These are phyloP conservation scores for Dynastes tityus DNA, from an alignment of 2,888 invertebrate genomes.

Conservation along the genomic window DNA sequence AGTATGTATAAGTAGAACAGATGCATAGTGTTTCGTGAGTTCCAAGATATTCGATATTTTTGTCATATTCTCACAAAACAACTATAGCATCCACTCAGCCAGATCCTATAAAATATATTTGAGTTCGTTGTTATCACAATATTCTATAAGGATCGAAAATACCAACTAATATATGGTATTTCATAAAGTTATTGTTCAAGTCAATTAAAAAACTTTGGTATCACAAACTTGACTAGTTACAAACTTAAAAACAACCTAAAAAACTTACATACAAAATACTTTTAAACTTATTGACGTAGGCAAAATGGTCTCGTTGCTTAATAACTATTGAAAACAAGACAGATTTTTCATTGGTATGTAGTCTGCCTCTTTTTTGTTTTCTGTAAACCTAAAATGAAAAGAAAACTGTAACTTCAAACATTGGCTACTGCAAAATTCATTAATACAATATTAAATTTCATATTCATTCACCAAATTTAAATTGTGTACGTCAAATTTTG, in stretches of 20 bases:
- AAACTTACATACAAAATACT: conserved; percentile 15
- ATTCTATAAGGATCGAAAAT: conserved; percentile 56
- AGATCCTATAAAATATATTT: conserved; percentile 57
- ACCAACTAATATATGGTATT: not conserved
- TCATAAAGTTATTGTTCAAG: not conserved
- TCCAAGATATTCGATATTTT: not conserved
- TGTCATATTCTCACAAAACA: conserved; percentile 30
- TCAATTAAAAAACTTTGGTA: conserved; percentile 24
- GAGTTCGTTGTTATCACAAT: conserved; percentile 54
- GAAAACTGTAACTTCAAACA: conserved; percentile 34
- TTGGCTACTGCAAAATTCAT: not conserved
- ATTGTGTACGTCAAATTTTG: too few species aligned
- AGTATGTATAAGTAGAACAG: conserved; percentile 3
- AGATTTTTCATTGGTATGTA: conserved; percentile 70
- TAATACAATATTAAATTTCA: not conserved
- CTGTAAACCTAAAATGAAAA: conserved; percentile 67
- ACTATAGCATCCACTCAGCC: conserved; percentile 50
- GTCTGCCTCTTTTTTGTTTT: conserved; percentile 67
- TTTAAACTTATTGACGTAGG: conserved; percentile 13
- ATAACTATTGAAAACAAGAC: conserved; percentile 63
- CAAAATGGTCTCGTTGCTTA: conserved; percentile 17
- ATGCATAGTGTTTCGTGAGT: conserved; percentile 38
- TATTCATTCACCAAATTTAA: too few species aligned
- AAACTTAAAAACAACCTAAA: conserved; percentile 19
- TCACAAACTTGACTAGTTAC: conserved; percentile 39